Conservation (phyloP, 2,797 vertebrate genomes). For the Sorex maritimensis region DNA sequence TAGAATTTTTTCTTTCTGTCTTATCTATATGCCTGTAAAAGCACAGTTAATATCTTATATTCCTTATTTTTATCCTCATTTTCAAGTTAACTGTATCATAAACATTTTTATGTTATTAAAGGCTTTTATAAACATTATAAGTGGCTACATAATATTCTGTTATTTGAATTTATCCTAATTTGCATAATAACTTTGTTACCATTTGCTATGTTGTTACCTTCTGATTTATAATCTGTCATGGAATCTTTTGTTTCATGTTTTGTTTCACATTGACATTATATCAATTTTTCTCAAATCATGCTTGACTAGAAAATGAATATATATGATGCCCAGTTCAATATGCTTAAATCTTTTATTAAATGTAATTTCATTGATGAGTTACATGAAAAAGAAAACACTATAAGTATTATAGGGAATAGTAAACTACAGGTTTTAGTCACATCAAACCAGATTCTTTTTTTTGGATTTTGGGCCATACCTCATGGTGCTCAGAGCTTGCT, state of each 20-base stretch:
- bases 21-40: background rate
- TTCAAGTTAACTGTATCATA: constrained; percentile 27
- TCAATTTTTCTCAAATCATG: background rate
- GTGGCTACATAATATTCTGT: background rate
- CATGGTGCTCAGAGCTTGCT: too few relatives aligned
- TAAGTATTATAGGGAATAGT: background rate
- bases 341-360: constrained; percentile 13
- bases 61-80: background rate
- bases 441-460: background rate
- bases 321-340: background rate
- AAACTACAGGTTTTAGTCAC: background rate
- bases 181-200: background rate
- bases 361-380: constrained; percentile 29
- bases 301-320: background rate
- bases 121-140: background rate
- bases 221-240: background rate
- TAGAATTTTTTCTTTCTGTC: background rate
- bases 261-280: background rate
- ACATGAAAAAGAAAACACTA: background rate
- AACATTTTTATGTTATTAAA: background rate
- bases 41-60: background rate
- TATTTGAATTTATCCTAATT: constrained; percentile 16
- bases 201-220: background rate
- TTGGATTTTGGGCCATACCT: too few relatives aligned
- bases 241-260: background rate